Base-by-base conservation (phyloP, 2,113 vertebrate species). In the Prionailurus bengalensis region DNA sequence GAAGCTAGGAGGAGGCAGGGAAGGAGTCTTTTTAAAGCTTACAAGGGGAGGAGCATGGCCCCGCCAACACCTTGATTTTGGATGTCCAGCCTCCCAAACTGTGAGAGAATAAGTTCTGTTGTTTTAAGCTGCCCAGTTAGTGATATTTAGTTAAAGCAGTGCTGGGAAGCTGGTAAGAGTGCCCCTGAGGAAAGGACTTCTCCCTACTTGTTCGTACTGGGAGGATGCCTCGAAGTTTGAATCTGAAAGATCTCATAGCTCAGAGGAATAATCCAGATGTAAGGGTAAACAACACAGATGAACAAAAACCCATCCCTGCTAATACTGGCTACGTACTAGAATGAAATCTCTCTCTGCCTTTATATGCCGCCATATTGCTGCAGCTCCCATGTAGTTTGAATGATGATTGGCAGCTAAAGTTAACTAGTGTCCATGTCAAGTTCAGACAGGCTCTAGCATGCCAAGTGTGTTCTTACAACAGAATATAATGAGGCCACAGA, bases 241-340 rank as follows among this genome's bases (percentile, higher is more conserved):
- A 95, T 51, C 53, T 73, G 91, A 85, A 66, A 74, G 61, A 90
- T 89, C 86, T 92, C 53, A 55, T 8, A 53, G 55, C 91, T 94
- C 66, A 45, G 55, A 80, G 84, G 61, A 11, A 0, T 71, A 87
- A 90, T 94, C 39, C 80, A 92, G 74, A 79, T 27, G 61, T 74
- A 86, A 51, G 9, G 17, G 9, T 61, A 79, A 73, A 68, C 74
- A 85, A 73, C 79, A 66, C 70, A 80, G 61, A 55, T 48, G 85
- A 39, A 81, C 36, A 83, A 74, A 70, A 66, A 58, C n/a, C 1
- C 90, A 51, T 76, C 3, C n/a, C 70, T 94, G 29, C 42, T 53
- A 82, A 58, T 82, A 51, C 55, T 80, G 48, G 42, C 16, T 63
- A 21, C 29, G 39, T 15, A 84, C 48, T 80, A 48, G 65, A 68